Evolutionary conservation across 64 coral and sea anemone genomes (phyloP), one percentile per base, ranked within the genome.

Genomic region (Acropora tenuis): DNA sequence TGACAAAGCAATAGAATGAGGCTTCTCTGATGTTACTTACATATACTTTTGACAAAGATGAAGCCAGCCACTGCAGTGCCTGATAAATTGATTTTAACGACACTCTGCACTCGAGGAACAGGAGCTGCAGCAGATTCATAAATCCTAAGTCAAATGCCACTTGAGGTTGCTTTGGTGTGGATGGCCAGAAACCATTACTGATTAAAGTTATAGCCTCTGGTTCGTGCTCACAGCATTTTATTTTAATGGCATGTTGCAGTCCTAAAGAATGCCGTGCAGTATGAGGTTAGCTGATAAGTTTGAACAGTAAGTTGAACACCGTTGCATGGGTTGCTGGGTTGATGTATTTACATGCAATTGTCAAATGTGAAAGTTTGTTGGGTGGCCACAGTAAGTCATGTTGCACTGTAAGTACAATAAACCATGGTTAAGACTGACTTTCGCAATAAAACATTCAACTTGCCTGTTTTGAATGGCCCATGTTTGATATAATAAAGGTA

Each of bases 141-240:
- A 91, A 83, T 49, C 71, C 17, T 7, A 53, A 47, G 13, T 91
- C 80, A 91, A 91, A 91, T 13, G 89, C 89, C n/a, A 80, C 89
- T 75, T 91, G 79, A 42, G 89, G 89, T 74, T 91, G 78, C 43
- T 91, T 91, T 2, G 89, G 89, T 67, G 89, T 82, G 18, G 66
- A 73, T 74, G 89, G 89, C 80, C 89, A 91, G 46, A 91, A 74
- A 5, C 89, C 89, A 91, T 84, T 71, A 30, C 78, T 83, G 10
- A 91, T 73, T 7, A 91, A 16, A n/a, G 89, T 91, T 73, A 75
- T 50, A 16, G 88, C 88, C 60, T 89, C 88, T 79, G 88, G 55
- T 40, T 89, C 88, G 47, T 89, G 88, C 12, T 76, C 49, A 69
- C 88, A 89, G 65, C 76, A 89, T 59, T 89, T 89, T 8, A 89